Evolutionary conservation across 2,797 vertebrate genomes (phyloP).

Genomic region (Pteronotus mesoamericanus): DNA sequence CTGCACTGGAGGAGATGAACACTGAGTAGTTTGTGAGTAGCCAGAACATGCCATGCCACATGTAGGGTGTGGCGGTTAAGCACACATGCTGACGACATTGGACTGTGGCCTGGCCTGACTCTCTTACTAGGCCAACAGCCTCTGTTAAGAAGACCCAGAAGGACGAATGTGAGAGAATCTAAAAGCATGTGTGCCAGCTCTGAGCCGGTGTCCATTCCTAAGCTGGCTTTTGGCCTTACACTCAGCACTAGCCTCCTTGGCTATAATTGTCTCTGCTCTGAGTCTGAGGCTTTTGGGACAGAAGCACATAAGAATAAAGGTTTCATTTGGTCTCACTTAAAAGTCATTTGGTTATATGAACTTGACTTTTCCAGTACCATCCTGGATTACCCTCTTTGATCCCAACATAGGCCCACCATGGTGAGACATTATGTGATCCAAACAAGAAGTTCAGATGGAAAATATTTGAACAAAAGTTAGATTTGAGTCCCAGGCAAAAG

Average conservation of each 20-base stretch:
- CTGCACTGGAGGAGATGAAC: not conserved
- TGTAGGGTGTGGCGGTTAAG: not conserved
- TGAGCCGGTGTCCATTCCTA: not conserved
- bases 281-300: not conserved
- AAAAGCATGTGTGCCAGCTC: not conserved
- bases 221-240: not conserved
- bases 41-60: not conserved
- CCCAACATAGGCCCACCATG: conserved; percentile 38
- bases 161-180: not conserved
- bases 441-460: conserved; percentile 70
- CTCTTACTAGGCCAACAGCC: not conserved
- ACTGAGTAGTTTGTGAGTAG: not conserved
- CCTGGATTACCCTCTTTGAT: not conserved
- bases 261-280: not conserved
- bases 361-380: conserved; percentile 59
- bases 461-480: conserved; percentile 64
- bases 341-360: conserved; percentile 53
- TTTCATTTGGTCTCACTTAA: conserved; percentile 31
- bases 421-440: conserved; percentile 52
- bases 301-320: conserved; percentile 17
- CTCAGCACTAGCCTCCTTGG: not conserved
- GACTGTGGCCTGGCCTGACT: not conserved
- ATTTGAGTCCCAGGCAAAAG: conserved; percentile 38
- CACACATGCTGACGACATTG: not conserved
- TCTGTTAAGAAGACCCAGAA: conserved; percentile 19